Evolutionary conservation across 1,140 invertebrate genomes (phyloP).

Genomic region (Acyrthosiphon pisum): DNA sequence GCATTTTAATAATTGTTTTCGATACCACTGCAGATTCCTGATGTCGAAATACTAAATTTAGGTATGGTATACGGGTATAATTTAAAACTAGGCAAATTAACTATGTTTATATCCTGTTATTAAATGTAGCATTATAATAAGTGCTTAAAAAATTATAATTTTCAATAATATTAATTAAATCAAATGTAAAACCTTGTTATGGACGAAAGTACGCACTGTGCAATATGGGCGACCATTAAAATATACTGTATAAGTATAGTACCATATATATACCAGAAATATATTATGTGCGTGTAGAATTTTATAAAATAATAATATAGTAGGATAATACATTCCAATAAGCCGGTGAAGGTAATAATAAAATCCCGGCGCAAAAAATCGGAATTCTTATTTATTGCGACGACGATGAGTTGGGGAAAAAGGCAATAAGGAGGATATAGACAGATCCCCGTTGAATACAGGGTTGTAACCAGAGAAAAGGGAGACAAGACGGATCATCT

Average conservation of each 20-base stretch:
- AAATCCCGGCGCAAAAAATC: constrained; percentile 43
- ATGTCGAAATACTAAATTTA: background rate
- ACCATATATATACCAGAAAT: background rate
- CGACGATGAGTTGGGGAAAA: constrained; percentile 58
- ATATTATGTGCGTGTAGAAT: constrained; percentile 56
- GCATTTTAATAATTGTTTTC: background rate
- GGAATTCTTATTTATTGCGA: constrained; percentile 49
- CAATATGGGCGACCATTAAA: background rate
- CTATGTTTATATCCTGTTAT: background rate
- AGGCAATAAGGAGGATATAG: constrained; percentile 38
- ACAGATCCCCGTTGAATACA: constrained; percentile 55
- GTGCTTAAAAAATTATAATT: background rate
- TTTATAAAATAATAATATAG: constrained; percentile 46
- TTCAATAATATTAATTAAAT: background rate
- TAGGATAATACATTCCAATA: constrained; percentile 35
- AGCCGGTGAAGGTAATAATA: constrained; percentile 43
- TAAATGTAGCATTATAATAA: background rate
- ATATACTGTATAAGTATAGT: background rate
- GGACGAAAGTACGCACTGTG: background rate
- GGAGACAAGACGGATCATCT: constrained; percentile 52
- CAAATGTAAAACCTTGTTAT: background rate
- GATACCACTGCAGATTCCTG: background rate
- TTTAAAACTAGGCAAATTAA: background rate
- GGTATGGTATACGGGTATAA: background rate
- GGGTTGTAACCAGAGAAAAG: background rate